Evolutionary conservation across 1,140 invertebrate species (phyloP), one percentile per base, ranked within the genome.

Genomic region (Parapsyche elsis): DNA sequence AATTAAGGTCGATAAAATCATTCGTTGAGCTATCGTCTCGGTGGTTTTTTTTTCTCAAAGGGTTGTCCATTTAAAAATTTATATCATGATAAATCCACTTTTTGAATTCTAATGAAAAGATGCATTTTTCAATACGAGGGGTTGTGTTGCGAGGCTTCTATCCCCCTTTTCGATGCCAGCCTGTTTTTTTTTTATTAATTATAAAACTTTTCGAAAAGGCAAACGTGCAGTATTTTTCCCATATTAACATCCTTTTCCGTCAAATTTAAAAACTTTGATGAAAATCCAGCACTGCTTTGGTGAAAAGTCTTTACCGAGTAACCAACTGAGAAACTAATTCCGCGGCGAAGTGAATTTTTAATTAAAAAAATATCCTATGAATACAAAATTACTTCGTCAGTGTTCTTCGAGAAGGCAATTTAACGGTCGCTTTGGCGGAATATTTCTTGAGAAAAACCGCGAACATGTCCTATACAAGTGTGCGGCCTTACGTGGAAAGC

Each of bases 221-320:
- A 64, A 77, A 45, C 57, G 19, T 16, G 75, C 53, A 26, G 57
- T 19, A 64, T 64, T 77, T n/a, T 77, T 77, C 75, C 64, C 75
- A 77, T 77, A 77, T 77, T 77, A 77, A 77, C 53, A 77, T 77
- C 75, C 26, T 64, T 77, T 64, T 77, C 16, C 57, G 75, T 44
- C 53, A 77, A 77, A 77, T 77, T 77, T 77, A 77, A 77, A 77
- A 77, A 49, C 49, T 76, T 77, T 77, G 75, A 77, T 49, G 75
- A 77, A 46, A 76, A 76, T n/a, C 49, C 10, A 24, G 21, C n/a
- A 59, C 19, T 49, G n/a, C 57, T 26, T 24, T 45, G 49, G 19
- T 9, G 16, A 44, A 53, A 24, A 30, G 45, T 46, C 73, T 73
- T 49, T 46, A 46, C 45, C 16, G n/a, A 73, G 71, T 49, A 73